These are phyloP conservation scores for Pterostichus madidus DNA, from an alignment of 2,888 invertebrate genomes.

Conservation along the genomic window DNA sequence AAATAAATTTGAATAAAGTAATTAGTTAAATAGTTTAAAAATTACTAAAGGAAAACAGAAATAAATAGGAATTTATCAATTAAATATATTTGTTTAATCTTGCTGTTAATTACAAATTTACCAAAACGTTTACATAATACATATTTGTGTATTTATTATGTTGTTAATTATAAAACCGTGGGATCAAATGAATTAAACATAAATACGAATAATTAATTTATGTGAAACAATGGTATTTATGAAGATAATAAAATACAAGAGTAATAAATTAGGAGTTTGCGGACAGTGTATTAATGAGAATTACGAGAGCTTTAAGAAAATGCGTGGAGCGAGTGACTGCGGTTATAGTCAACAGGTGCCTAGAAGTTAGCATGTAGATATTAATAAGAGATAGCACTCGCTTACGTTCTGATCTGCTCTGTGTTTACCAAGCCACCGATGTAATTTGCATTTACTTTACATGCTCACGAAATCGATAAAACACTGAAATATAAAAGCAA, in stretches of 20 bases:
- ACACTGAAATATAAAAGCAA: slow-evolving; percentile 1
- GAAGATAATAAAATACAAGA: background rate
- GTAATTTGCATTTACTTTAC: slow-evolving; percentile 50
- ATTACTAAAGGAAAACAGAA: slow-evolving; percentile 2
- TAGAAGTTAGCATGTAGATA: slow-evolving; percentile 61
- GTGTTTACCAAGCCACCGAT: slow-evolving; percentile 1
- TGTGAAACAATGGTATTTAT: background rate
- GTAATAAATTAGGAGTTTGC: slow-evolving; percentile 22
- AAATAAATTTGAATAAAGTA: slow-evolving; percentile 28
- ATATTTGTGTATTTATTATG: background rate
- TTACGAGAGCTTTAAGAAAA: slow-evolving; percentile 51
- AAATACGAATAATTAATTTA: slow-evolving; percentile 22
- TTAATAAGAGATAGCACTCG: slow-evolving; percentile 63
- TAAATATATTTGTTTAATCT: slow-evolving; percentile 38
- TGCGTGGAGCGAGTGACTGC: slow-evolving; percentile 41
- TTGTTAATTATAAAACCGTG: slow-evolving; percentile 19
- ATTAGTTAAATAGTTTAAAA: slow-evolving; percentile 34
- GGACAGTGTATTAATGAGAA: slow-evolving; percentile 36
- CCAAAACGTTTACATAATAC: slow-evolving; percentile 3
- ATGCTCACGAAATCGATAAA: slow-evolving; percentile 2
- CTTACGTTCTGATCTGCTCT: slow-evolving; percentile 42
- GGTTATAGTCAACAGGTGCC: slow-evolving; percentile 65
- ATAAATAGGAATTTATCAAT: slow-evolving; percentile 14
- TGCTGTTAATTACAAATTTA: slow-evolving; percentile 46
- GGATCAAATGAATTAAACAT: slow-evolving; percentile 11